Percentiles rank a stretch among this genome's conserved stretches.
These are phyloP conservation scores for Acanthiza pusilla DNA, from an alignment of 2,797 vertebrate genomes.

Conservation along the genomic window DNA sequence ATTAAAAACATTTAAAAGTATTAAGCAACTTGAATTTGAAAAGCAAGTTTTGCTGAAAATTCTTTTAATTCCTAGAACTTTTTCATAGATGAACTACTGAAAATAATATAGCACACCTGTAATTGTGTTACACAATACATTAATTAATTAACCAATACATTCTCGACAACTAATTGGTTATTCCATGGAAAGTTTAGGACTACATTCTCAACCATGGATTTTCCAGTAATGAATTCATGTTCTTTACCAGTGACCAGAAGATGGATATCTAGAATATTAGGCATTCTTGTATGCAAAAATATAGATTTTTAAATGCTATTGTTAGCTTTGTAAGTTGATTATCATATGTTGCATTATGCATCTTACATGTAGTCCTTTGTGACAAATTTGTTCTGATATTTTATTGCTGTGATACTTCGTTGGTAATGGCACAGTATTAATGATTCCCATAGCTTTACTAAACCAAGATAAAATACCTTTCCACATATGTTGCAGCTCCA, in stretches of 20 bases:
- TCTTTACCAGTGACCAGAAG: background rate
- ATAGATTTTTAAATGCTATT: background rate
- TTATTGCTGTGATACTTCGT: background rate
- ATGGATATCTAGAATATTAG: background rate
- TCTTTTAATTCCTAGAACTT: background rate
- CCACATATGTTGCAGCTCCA: slow-evolving; percentile 9
- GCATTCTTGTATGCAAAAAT: background rate
- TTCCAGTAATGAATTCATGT: background rate
- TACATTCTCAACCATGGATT: background rate
- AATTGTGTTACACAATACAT: background rate
- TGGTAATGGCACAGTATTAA: slow-evolving; percentile 10
- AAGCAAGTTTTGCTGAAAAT: background rate
- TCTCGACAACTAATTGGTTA: background rate
- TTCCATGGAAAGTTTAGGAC: background rate
- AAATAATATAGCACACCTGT: background rate
- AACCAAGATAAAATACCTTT: slow-evolving; percentile 41
- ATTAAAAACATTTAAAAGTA: background rate
- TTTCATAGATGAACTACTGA: background rate
- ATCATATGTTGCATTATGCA: slow-evolving; percentile 5
- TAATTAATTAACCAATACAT: background rate
- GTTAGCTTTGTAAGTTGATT: slow-evolving; percentile 26
- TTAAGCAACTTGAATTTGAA: background rate
- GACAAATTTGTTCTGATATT: background rate
- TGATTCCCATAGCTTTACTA: slow-evolving; percentile 43
- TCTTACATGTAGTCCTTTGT: background rate